A percentile compares a stretch with the other conserved stretches of the same genome.
These are phyloP conservation scores for Anagyrus pseudococci DNA, from an alignment of 2,888 invertebrate species.

Conservation along the genomic window DNA sequence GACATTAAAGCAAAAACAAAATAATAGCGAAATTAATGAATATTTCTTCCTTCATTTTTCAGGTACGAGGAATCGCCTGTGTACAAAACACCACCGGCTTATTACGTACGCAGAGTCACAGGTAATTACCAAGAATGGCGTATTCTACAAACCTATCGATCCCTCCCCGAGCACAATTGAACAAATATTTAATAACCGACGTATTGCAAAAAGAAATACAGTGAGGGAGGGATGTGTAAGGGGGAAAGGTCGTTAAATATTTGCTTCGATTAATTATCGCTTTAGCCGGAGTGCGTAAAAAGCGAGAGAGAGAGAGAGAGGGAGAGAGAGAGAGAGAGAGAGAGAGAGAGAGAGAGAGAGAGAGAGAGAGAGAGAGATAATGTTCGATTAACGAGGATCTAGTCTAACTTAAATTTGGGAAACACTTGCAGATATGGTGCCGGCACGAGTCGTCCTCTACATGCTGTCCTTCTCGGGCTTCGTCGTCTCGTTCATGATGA, in stretches of 20 bases:
- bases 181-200: not conserved
- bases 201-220: too few relatives aligned
- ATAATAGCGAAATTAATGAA: not conserved
- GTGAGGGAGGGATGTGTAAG: not conserved
- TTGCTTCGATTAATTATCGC: not conserved
- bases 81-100: conserved; percentile 46
- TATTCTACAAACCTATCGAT: not conserved
- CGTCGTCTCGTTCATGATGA: conserved; percentile 78
- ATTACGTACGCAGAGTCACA: conserved; percentile 39
- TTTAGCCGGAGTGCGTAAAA: not conserved
- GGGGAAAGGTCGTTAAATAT: not conserved
- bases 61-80: conserved; percentile 51
- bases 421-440: conserved; percentile 63
- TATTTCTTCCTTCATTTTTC: conserved; percentile 8
- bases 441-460: conserved; percentile 74
- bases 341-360: too few relatives aligned
- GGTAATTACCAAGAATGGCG: conserved; percentile 35
- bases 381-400: too few relatives aligned
- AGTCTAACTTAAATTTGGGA: conserved; percentile 30
- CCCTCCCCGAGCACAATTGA: not conserved
- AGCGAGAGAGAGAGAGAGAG: too few relatives aligned
- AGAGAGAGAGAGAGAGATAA: too few relatives aligned
- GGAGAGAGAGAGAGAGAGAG: too few relatives aligned
- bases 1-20: not conserved
- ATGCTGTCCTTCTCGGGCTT: conserved; percentile 77